These are phyloP conservation scores for Apodemia duryi DNA, from an alignment of 2,888 invertebrate genomes.

Conservation along the genomic window DNA sequence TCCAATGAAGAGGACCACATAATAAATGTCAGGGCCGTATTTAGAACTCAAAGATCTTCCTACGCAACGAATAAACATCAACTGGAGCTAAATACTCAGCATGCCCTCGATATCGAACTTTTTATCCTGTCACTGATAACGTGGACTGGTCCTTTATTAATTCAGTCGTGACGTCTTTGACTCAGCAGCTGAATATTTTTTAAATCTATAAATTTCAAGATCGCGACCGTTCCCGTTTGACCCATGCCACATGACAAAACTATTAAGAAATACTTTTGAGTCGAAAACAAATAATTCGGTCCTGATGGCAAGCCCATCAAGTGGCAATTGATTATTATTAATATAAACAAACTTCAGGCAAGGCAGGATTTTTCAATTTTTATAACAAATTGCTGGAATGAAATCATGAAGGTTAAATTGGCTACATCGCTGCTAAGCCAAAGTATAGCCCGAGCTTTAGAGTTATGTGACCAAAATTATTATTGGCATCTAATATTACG, in stretches of 20 bases:
- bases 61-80: conserved; percentile 7
- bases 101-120: neutral
- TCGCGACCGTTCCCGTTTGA: neutral
- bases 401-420: conserved; percentile 29
- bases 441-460: conserved; percentile 23
- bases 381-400: conserved; percentile 23
- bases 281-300: conserved; percentile 23
- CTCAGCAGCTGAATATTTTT: too few species aligned
- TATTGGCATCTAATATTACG: too few species aligned
- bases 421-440: conserved; percentile 27
- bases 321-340: too few species aligned
- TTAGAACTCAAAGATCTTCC: neutral
- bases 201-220: too few species aligned
- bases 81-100: conserved; percentile 12
- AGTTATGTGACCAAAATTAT: neutral
- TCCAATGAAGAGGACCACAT: neutral
- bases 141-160: conserved; percentile 1
- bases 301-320: conserved; percentile 4
- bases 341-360: conserved; percentile 25
- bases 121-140: too few species aligned
- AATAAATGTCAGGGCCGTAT: conserved; percentile 1
- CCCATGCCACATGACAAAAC: conserved; percentile 27
- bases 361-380: conserved; percentile 25
- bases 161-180: neutral
- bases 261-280: conserved; percentile 28